Evolutionary conservation across 2,797 vertebrate genomes (phyloP), one percentile per base, ranked within the genome.

Genomic region (Micromesistius poutassou): DNA sequence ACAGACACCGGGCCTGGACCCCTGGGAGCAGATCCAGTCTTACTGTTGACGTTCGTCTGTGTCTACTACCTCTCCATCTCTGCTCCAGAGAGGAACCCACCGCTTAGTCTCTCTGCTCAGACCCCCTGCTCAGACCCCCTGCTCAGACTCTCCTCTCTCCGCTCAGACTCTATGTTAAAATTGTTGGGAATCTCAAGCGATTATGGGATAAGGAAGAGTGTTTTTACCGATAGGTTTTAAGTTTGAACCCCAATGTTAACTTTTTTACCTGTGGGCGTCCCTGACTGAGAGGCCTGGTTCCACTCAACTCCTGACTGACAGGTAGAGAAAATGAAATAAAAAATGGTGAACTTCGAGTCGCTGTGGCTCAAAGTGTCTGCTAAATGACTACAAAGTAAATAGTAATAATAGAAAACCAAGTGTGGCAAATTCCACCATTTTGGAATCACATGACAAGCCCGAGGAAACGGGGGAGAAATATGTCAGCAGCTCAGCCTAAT

Each of bases 401-500:
- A 68, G 62, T 28, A 68, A 68, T 28, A 68, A 68, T 68, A 25
- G 62, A 68, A 68, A 25, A 68, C 8, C 62, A 4, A 28, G 62
- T 28, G 62, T 28, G 25, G n/a, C 10, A n/a, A 28, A 28, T 68
- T 68, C 62, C 62, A 68, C 62, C 62, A 68, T 68, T 68, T 68
- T 68, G 62, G 62, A 28, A 28, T 68, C 62, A 28, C 62, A 68
- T 68, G 62, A 68, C 62, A 10, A 28, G 62, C 62, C 62, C 13
- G 62, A 28, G 62, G 62, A 68, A 28, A 68, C n/a, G 55, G 55
- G 8, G 7, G 62, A 16, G 25, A 68, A 68, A 68, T 68, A 22
- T 62, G 55, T 68, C 62, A 68, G 62, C 62, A 28, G 62, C 62
- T 68, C 62, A 68, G 25, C 62, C 2, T 68, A 68, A 68, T 68